Evolutionary conservation across 2,113 vertebrate genomes (phyloP).

Genomic region (Podarcis muralis): DNA sequence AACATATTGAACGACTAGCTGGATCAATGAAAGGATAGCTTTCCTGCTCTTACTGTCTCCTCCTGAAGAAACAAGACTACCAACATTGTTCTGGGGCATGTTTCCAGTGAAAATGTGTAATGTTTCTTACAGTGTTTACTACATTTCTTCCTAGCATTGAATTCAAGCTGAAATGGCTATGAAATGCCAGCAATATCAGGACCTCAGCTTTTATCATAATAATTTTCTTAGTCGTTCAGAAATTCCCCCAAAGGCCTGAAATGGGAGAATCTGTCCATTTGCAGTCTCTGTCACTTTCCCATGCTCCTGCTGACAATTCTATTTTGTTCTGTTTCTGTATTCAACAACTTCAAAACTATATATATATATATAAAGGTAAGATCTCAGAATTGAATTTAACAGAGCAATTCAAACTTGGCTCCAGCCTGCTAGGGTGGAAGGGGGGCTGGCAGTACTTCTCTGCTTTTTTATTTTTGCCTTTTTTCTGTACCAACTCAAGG

Average conservation of each 20-base stretch:
- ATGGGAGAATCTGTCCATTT: neutral
- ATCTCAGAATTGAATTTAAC: too few relatives aligned
- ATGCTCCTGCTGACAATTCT: neutral
- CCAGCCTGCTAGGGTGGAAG: too few relatives aligned
- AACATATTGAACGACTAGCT: neutral
- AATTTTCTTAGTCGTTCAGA: neutral
- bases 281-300: neutral
- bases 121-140: neutral
- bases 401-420: too few relatives aligned
- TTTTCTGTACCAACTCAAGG: too few relatives aligned
- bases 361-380: too few relatives aligned
- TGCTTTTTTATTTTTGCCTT: too few relatives aligned
- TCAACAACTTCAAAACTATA: too few relatives aligned
- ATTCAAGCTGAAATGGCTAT: neutral
- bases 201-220: neutral
- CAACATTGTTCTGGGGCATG: neutral
- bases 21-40: neutral
- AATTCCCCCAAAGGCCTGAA: neutral
- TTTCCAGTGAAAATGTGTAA: neutral
- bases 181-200: neutral
- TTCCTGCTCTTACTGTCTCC: neutral
- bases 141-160: neutral
- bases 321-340: neutral
- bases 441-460: too few relatives aligned
- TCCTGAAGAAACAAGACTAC: neutral